Percentiles rank a stretch among this genome's conserved stretches.
phyloP scores from a whole-genome alignment of 1,140 invertebrate genomes.

The Apis laboriosa region DNA sequence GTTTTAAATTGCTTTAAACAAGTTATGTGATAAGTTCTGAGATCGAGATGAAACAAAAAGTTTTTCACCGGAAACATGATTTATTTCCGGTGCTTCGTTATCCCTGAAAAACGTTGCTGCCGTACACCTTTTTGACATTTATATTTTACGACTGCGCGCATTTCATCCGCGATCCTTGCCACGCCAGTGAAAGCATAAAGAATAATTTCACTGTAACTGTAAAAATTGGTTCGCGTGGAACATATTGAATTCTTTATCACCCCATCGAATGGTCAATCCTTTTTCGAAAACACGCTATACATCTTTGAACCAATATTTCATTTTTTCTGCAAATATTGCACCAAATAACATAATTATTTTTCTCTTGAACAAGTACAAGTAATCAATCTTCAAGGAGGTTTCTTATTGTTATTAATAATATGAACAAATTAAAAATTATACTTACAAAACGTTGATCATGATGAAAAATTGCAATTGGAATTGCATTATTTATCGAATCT shows the following conservation, averaged over 20 bases:
- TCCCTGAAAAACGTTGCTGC: neutral
- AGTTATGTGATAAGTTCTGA: neutral
- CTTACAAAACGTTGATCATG: too few relatives aligned
- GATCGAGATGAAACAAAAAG: neutral
- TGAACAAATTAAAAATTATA: too few relatives aligned
- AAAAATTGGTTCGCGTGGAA: neutral
- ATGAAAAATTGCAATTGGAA: too few relatives aligned
- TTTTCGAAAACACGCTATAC: neutral
- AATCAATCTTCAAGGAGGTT: too few relatives aligned
- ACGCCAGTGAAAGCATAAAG: slow-evolving; percentile 13
- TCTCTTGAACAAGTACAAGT: too few relatives aligned
- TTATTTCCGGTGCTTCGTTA: slow-evolving; percentile 2
- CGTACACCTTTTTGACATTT: slow-evolving; percentile 1
- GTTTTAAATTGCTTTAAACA: neutral
- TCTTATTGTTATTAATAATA: too few relatives aligned
- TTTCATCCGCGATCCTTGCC: slow-evolving; percentile 7
- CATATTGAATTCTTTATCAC: slow-evolving; percentile 16
- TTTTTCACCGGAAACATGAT: neutral
- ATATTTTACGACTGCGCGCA: slow-evolving; percentile 8
- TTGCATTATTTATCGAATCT: too few relatives aligned
- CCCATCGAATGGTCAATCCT: neutral
- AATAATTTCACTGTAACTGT: slow-evolving; percentile 22
- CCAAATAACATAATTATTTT: neutral
- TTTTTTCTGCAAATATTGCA: neutral
- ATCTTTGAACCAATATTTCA: neutral